A percentile compares a stretch with the other conserved stretches of the same genome.
These are phyloP conservation scores for Tanytarsus gracilentus DNA, from an alignment of 2,888 invertebrate genomes.

Conservation along the genomic window DNA sequence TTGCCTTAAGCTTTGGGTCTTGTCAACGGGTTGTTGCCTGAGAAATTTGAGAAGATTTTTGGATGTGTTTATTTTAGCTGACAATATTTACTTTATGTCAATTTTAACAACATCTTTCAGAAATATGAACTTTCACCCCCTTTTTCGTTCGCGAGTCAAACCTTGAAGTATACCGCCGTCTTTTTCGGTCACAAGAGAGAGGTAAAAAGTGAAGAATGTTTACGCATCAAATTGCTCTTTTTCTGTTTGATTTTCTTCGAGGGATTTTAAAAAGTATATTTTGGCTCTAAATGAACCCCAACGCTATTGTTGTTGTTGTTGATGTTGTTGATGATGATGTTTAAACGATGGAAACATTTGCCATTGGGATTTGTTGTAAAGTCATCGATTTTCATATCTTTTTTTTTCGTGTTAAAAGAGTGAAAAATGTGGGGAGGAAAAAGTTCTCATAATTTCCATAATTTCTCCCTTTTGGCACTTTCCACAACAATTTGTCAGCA, in stretches of 20 bases:
- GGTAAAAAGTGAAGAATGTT: too few relatives aligned
- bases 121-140: too few relatives aligned
- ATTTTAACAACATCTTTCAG: constrained; percentile 11
- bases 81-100: constrained; percentile 26
- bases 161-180: too few relatives aligned
- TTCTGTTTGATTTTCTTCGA: background rate
- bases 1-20: too few relatives aligned
- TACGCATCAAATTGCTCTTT: constrained; percentile 17
- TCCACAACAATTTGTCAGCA: constrained; percentile 17
- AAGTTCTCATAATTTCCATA: constrained; percentile 26
- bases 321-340: background rate
- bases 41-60: too few relatives aligned
- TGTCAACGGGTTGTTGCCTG: too few relatives aligned
- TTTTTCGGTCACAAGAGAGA: too few relatives aligned
- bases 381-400: constrained; percentile 20
- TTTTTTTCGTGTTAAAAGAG: background rate
- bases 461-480: constrained; percentile 1
- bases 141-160: too few relatives aligned
- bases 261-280: too few relatives aligned
- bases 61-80: constrained; percentile 23
- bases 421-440: too few relatives aligned
- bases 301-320: too few relatives aligned
- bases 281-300: too few relatives aligned
- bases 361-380: constrained; percentile 1
- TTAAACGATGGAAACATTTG: constrained; percentile 2